A percentile compares a stretch with the other conserved stretches of the same genome.
Evolutionary conservation across 1,140 invertebrate genomes (phyloP).

Genomic region (Ceratina japonica): DNA sequence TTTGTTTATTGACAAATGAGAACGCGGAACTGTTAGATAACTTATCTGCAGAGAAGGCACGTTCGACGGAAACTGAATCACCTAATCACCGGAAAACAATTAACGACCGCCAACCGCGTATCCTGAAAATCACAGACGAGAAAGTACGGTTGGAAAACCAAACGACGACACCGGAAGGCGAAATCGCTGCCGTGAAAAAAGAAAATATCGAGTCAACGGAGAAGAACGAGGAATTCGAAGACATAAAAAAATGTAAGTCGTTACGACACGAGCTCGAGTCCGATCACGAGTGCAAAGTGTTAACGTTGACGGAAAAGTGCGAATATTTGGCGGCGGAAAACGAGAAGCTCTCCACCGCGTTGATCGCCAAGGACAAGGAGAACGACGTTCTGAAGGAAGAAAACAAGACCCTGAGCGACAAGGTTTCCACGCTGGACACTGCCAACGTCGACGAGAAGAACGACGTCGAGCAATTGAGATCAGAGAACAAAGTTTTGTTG

Average conservation of each 20-base stretch:
- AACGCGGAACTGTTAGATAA: constrained; percentile 69
- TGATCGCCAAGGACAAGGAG: constrained; percentile 50
- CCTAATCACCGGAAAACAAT: constrained; percentile 49
- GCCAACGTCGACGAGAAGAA: constrained; percentile 30
- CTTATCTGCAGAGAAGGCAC: constrained; percentile 60
- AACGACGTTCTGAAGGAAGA: constrained; percentile 41
- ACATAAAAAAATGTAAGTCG: constrained; percentile 59
- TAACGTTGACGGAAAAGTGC: constrained; percentile 35
- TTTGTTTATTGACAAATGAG: constrained; percentile 68
- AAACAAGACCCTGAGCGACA: constrained; percentile 19
- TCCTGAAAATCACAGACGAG: constrained; percentile 55
- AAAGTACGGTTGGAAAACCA: constrained; percentile 58
- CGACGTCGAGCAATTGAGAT: constrained; percentile 31
- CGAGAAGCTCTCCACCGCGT: constrained; percentile 40
- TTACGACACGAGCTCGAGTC: constrained; percentile 50
- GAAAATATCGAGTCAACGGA: constrained; percentile 69
- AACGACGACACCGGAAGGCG: constrained; percentile 36
- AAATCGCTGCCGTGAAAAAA: constrained; percentile 62
- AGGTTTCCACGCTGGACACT: constrained; percentile 32
- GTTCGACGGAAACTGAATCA: constrained; percentile 48
- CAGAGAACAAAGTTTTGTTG: constrained; percentile 42
- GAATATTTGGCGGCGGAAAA: constrained; percentile 31
- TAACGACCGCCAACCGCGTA: constrained; percentile 48
- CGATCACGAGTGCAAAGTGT: constrained; percentile 33
- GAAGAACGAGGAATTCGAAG: constrained; percentile 50